Base-by-base conservation (phyloP, 2,888 invertebrate species). In the Cheilosia grossa region DNA sequence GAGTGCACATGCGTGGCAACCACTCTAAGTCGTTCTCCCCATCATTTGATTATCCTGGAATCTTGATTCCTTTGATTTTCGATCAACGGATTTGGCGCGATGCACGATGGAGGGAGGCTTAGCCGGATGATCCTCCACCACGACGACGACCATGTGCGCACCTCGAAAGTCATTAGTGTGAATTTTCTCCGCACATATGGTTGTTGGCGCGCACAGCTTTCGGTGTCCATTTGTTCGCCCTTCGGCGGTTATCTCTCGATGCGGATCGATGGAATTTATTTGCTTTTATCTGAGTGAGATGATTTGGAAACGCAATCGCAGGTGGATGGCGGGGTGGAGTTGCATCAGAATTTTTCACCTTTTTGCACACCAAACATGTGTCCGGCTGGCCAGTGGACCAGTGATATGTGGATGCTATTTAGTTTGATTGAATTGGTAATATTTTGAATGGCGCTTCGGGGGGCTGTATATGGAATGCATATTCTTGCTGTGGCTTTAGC, bases 261-360 rank as follows among this genome's bases (percentile, higher is more conserved):
- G 82, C 67, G 67, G 79, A 82, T 82, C 82, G 82, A 82, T 79
- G 82, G 73, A 79, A 82, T 82, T 82, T 82, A 82, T 82, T 82
- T 82, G 66, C 73, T 73, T 82, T 79, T 79, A 79, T 82, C 82
- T 56, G 79, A 82, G 66, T 73, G 79, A 73, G 79, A 73, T 73
- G 73, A 79, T 79, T 79, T 73, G 78, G 51, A 64, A 82, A 70
- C 72, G 63, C 81, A 70, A 77, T 77, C 51, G 59, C 82, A 77
- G 77, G 78, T 79, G 82, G 58, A 82, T 64, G 59, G 7, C 24
- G 21, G 10, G 19, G 27, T 7, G 27, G 54, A 30, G 13, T n/a
- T 33, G 33, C 42, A 24, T 24, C 24, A 19, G 53, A 21, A 7
- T 3, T 33, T 40, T 59, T 75, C 54, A 70, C 64, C 72, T 70